phyloP scores from a whole-genome alignment of 2,888 invertebrate genomes.

The Sinodicranocentrus sp. region DNA sequence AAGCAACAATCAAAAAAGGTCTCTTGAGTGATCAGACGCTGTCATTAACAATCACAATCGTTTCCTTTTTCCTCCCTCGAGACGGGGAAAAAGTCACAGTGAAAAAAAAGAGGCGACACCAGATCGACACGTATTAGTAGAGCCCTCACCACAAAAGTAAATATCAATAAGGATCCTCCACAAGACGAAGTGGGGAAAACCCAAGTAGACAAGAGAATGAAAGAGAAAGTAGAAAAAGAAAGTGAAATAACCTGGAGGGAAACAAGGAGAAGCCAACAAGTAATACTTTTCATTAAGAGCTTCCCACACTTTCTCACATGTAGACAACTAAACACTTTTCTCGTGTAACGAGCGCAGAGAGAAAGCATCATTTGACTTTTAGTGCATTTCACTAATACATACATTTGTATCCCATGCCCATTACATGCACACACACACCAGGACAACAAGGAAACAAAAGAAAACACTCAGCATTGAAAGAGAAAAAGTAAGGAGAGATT shows the following conservation, averaged over 20 bases:
- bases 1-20: background rate
- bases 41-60: slow-evolving; percentile 22
- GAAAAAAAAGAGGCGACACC: background rate
- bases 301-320: slow-evolving; percentile 15
- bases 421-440: slow-evolving; percentile 28
- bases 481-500: slow-evolving; percentile 19
- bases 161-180: slow-evolving; percentile 33
- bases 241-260: background rate
- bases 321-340: slow-evolving; percentile 38
- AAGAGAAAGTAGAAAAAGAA: background rate
- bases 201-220: background rate
- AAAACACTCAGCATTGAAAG: slow-evolving; percentile 52
- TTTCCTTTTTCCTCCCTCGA: background rate
- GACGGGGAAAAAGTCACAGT: background rate
- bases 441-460: slow-evolving; percentile 56
- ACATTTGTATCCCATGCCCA: slow-evolving; percentile 8
- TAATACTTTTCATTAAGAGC: slow-evolving; percentile 38
- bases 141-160: slow-evolving; percentile 12
- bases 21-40: slow-evolving; percentile 19
- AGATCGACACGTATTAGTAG: slow-evolving; percentile 16
- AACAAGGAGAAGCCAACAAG: slow-evolving; percentile 38
- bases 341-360: slow-evolving; percentile 26
- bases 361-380: slow-evolving; percentile 51
- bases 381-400: slow-evolving; percentile 32
- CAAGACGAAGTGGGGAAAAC: background rate